Conservation (phyloP, 2,113 vertebrate species). For the Mugil cephalus region DNA sequence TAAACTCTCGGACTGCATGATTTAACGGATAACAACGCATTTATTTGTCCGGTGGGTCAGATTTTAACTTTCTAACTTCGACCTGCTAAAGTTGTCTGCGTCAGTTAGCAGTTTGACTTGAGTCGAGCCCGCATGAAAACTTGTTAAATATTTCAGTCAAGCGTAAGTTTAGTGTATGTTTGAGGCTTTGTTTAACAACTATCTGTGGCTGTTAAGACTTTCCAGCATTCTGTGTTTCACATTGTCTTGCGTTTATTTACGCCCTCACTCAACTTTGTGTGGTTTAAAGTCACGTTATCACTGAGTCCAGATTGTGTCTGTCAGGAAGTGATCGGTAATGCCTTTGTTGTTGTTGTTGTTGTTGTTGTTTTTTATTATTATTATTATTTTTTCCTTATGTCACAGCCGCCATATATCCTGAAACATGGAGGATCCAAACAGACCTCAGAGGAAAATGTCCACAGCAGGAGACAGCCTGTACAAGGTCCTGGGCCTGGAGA, state of each 20-base stretch:
- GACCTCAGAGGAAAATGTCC: conserved; percentile 86
- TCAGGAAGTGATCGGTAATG: not conserved
- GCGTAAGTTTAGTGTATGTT: not conserved
- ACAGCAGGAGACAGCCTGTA: conserved; percentile 88
- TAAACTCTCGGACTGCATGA: conserved; percentile 48
- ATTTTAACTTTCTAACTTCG: not conserved
- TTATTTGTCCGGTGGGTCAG: conserved; percentile 22
- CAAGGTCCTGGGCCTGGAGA: conserved; percentile 86
- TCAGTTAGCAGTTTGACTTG: conserved; percentile 29
- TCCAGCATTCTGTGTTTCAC: not conserved
- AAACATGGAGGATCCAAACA: conserved; percentile 82
- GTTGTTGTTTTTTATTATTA: no score
- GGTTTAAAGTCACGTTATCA: not conserved
- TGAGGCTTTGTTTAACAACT: no score
- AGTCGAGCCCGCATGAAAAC: not conserved
- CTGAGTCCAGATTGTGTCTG: not conserved
- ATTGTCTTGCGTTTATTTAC: not conserved
- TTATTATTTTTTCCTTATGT: no score
- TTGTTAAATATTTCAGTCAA: not conserved
- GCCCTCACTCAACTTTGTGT: not conserved
- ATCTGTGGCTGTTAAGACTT: not conserved
- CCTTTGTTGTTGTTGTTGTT: not conserved
- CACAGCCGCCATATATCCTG: conserved; percentile 8
- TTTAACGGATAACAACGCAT: conserved; percentile 14
- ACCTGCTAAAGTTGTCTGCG: conserved; percentile 28